These are phyloP conservation scores for Hydrotaea cyrtoneurina DNA, from an alignment of 2,888 invertebrate species.

Conservation along the genomic window DNA sequence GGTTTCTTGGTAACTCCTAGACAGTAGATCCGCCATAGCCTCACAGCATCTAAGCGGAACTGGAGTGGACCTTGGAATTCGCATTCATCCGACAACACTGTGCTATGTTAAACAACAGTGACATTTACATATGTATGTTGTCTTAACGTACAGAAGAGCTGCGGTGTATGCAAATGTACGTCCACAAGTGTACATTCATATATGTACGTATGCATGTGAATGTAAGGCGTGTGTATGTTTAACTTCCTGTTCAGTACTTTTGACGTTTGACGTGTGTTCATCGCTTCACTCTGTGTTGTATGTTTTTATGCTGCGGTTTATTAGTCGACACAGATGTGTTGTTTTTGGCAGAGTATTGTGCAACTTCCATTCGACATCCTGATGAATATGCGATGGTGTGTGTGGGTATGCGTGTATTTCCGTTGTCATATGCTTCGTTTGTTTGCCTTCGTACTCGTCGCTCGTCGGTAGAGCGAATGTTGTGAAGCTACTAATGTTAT, in stretches of 20 bases:
- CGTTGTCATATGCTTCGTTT: not conserved
- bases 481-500: constrained; percentile 55
- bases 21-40: too few relatives aligned
- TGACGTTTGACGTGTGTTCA: not conserved
- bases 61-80: too few relatives aligned
- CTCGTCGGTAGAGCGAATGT: not conserved
- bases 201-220: constrained; percentile 12
- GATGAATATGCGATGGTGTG: too few relatives aligned
- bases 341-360: too few relatives aligned
- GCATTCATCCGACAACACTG: not conserved
- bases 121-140: constrained; percentile 12
- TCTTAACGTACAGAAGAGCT: not conserved
- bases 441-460: not conserved
- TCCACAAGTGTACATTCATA: not conserved
- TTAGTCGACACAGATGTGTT: constrained; percentile 49
- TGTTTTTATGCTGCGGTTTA: constrained; percentile 47
- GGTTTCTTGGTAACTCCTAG: too few relatives aligned
- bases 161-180: not conserved
- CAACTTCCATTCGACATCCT: too few relatives aligned
- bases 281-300: not conserved
- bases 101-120: constrained; percentile 8
- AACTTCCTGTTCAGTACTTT: constrained; percentile 47
- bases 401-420: too few relatives aligned
- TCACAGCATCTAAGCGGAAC: too few relatives aligned
- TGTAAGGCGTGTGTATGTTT: constrained; percentile 19